phyloP scores from a whole-genome alignment of 2,888 invertebrate genomes.

The Isoperla grammatica region DNA sequence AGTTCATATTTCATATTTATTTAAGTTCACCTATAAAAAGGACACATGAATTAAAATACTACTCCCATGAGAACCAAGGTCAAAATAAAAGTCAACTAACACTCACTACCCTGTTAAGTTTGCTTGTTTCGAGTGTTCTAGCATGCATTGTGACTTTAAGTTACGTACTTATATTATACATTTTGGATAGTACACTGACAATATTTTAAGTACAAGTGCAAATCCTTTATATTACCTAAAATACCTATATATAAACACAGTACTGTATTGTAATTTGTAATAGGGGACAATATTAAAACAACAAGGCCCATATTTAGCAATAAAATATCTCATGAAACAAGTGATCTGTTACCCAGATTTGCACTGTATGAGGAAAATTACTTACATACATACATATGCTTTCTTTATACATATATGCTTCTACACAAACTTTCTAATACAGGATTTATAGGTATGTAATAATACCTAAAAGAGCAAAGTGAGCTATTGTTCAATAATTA shows the following conservation, averaged over 20 bases:
- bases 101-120: constrained; percentile 28
- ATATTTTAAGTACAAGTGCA: constrained; percentile 13
- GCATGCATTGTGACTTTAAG: constrained; percentile 14
- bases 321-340: constrained; percentile 16
- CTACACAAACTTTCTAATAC: constrained; percentile 8
- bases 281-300: too few relatives aligned
- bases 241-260: constrained; percentile 1
- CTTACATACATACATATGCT: background rate
- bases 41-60: constrained; percentile 26
- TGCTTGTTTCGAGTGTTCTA: constrained; percentile 16
- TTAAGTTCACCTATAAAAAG: constrained; percentile 30
- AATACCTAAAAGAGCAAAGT: too few relatives aligned
- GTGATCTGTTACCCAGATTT: constrained; percentile 21
- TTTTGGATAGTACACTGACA: constrained; percentile 3
- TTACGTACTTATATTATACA: background rate
- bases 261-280: too few relatives aligned
- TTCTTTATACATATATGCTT: background rate
- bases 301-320: too few relatives aligned
- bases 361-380: constrained; percentile 13
- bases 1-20: constrained; percentile 19
- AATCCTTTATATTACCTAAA: constrained; percentile 3
- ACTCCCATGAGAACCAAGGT: constrained; percentile 20
- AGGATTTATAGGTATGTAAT: background rate
- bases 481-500: too few relatives aligned
- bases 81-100: constrained; percentile 20